Evolutionary conservation across 64 coral and sea anemone genomes (phyloP).

Genomic region (Actinia equina): DNA sequence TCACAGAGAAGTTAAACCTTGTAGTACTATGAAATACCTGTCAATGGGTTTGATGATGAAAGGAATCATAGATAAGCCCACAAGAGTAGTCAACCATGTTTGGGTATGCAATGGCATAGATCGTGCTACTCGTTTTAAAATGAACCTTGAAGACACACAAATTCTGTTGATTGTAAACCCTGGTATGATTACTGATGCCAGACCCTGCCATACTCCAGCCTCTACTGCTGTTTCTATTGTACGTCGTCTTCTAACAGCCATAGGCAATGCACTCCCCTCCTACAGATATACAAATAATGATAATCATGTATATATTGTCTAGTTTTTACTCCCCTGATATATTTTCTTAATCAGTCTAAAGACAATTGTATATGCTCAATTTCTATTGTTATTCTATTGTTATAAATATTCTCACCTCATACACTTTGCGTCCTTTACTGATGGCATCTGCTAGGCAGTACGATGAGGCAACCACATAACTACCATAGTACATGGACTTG

Average conservation of each 20-base stretch:
- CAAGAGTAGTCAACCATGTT: constrained; percentile 73
- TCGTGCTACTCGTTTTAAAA: constrained; percentile 47
- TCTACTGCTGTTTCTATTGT: constrained; percentile 70
- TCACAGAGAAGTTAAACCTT: no score
- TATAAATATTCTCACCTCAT: constrained; percentile 39
- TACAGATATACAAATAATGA: neutral
- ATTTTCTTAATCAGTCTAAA: no score
- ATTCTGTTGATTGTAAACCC: constrained; percentile 98
- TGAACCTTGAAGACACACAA: constrained; percentile 58
- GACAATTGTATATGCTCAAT: no score
- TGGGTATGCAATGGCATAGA: constrained; percentile 48
- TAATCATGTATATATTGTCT: neutral
- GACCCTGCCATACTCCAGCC: constrained; percentile 88
- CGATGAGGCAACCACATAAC: constrained; percentile 77
- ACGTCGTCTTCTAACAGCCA: constrained; percentile 11
- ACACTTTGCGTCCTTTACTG: constrained; percentile 65
- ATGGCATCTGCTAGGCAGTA: constrained; percentile 87
- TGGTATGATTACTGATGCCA: constrained; percentile 93
- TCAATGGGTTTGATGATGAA: constrained; percentile 97
- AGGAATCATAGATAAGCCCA: constrained; percentile 79
- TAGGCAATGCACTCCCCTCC: constrained; percentile 22
- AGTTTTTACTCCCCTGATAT: no score
- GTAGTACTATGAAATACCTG: constrained; percentile 34
- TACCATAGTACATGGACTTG: constrained; percentile 68
- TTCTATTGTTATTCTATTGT: neutral